phyloP scores from a whole-genome alignment of 2,888 invertebrate species.

The Polia nebulosa region DNA sequence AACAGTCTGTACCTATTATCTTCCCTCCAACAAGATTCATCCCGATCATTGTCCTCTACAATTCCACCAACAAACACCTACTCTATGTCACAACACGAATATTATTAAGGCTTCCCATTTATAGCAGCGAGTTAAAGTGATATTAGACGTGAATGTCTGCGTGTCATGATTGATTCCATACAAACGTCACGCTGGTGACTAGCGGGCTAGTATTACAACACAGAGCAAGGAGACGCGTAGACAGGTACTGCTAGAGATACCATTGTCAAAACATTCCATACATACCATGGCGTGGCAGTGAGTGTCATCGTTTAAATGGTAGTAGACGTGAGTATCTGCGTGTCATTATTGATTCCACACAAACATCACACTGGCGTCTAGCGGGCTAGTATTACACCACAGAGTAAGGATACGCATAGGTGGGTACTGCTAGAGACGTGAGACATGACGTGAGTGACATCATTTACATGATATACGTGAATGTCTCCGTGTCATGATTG shows the following conservation, averaged over 20 bases:
- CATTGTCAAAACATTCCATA: neutral
- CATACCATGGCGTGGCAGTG: neutral
- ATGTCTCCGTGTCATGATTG: constrained; percentile 85
- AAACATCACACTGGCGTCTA: constrained; percentile 66
- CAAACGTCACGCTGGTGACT: constrained; percentile 68
- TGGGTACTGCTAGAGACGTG: neutral
- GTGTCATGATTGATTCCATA: constrained; percentile 86
- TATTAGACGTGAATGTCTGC: constrained; percentile 84
- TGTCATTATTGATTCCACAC: constrained; percentile 87
- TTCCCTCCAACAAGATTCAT: too few species aligned
- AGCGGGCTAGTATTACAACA: constrained; percentile 44
- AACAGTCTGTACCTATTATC: too few species aligned
- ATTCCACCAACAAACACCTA: constrained; percentile 50
- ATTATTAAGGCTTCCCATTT: constrained; percentile 88
- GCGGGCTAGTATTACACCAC: constrained; percentile 28
- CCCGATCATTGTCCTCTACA: too few species aligned
- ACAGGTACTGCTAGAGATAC: neutral
- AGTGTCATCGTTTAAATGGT: constrained; percentile 84
- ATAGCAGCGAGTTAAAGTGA: constrained; percentile 86
- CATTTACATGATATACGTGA: constrained; percentile 88
- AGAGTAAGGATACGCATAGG: neutral
- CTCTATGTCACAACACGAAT: constrained; percentile 78
- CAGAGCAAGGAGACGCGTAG: neutral
- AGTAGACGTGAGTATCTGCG: constrained; percentile 83
- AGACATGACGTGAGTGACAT: neutral